These are phyloP conservation scores for Schrankia costaestrigalis DNA, from an alignment of 2,888 invertebrate genomes.

Conservation along the genomic window DNA sequence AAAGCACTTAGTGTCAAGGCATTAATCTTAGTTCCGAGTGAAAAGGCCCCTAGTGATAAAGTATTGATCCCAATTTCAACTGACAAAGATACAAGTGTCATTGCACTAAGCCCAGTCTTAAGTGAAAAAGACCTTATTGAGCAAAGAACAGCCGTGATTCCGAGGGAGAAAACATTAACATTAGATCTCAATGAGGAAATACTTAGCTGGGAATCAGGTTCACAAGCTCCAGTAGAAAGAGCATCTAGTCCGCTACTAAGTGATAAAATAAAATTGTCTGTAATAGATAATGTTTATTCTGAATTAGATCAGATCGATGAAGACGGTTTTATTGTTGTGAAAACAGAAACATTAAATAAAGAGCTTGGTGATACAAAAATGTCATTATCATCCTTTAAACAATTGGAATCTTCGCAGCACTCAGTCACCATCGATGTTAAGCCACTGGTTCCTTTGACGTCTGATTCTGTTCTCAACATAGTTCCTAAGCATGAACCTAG, in stretches of 20 bases:
- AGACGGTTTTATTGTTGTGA: too few relatives aligned
- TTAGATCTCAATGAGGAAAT: background rate
- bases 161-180: conserved; percentile 3
- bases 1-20: conserved; percentile 1
- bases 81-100: background rate
- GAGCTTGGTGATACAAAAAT: too few relatives aligned
- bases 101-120: conserved; percentile 1
- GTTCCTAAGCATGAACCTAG: conserved; percentile 51
- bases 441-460: conserved; percentile 11
- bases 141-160: too few relatives aligned
- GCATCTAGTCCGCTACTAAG: background rate
- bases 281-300: too few relatives aligned
- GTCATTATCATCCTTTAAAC: too few relatives aligned
- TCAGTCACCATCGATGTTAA: conserved; percentile 37
- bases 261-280: too few relatives aligned
- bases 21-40: background rate
- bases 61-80: background rate
- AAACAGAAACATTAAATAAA: conserved; percentile 11
- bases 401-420: too few relatives aligned
- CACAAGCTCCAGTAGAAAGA: background rate
- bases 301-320: too few relatives aligned
- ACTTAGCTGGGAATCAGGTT: background rate
- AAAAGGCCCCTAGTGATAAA: conserved; percentile 2
- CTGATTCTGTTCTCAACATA: conserved; percentile 28
- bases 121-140: background rate